Conservation (phyloP, 2,113 vertebrate species). For the Macaca mulatta region DNA sequence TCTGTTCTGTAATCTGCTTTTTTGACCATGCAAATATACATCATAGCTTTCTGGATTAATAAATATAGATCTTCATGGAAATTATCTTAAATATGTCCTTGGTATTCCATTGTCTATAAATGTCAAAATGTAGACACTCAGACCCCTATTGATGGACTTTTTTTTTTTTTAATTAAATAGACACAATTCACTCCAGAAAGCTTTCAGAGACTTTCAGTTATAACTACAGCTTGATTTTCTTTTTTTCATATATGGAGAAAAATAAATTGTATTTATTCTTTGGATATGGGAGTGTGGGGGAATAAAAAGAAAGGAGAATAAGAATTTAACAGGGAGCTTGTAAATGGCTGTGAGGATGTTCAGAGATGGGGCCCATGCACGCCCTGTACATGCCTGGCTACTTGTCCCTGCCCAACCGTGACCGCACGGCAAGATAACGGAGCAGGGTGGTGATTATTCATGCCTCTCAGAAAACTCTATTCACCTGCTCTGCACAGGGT, state of each 20-base stretch:
- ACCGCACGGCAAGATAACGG: background rate
- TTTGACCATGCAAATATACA: background rate
- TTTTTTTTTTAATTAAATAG: background rate
- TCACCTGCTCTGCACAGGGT: background rate
- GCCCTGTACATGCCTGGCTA: background rate
- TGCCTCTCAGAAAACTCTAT: background rate
- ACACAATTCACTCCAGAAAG: background rate
- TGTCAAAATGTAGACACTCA: background rate
- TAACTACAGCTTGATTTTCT: background rate
- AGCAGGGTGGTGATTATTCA: background rate
- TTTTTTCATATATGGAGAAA: background rate
- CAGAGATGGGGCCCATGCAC: background rate
- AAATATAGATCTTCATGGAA: background rate
- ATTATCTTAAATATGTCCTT: conserved; percentile 5
- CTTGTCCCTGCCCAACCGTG: background rate
- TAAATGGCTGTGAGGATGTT: too few relatives aligned
- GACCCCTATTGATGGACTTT: background rate
- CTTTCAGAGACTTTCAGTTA: background rate
- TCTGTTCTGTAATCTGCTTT: background rate
- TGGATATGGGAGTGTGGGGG: too few relatives aligned
- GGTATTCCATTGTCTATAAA: background rate
- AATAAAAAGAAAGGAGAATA: background rate
- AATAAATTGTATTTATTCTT: background rate
- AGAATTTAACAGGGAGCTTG: background rate
- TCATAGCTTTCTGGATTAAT: background rate